Conservation (phyloP, 2,888 invertebrate species). For the Pollenia amentaria region DNA sequence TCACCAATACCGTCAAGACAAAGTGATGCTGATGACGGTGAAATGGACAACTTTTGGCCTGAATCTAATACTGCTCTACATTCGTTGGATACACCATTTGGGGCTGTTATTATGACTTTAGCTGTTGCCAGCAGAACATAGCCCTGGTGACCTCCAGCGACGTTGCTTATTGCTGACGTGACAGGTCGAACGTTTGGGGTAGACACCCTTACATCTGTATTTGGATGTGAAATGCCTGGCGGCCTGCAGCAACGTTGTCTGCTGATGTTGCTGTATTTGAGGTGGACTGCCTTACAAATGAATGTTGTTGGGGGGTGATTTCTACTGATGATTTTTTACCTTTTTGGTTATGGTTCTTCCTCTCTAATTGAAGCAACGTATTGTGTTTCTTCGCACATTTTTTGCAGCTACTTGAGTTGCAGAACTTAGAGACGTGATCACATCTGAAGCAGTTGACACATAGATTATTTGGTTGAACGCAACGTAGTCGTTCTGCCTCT, state of each 20-base stretch:
- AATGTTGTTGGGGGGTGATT: no score
- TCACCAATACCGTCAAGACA: neutral
- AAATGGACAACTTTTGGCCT: neutral
- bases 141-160: no score
- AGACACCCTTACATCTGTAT: neutral
- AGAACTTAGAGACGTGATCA: neutral
- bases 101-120: neutral
- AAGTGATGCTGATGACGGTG: neutral
- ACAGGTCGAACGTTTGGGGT: no score
- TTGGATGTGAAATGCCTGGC: neutral
- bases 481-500: conserved; percentile 1
- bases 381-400: no score
- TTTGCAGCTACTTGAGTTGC: neutral
- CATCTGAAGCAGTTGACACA: neutral
- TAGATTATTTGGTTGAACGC: neutral
- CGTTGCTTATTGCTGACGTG: no score
- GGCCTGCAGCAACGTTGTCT: no score
- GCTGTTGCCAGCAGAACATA: no score
- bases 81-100: neutral
- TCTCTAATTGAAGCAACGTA: no score
- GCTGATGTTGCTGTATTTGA: no score
- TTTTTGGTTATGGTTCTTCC: no score
- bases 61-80: neutral
- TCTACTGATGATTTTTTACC: no score
- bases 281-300: no score